Evolutionary conservation across 2,888 invertebrate species (phyloP).

Genomic region (Pheosia gnoma): DNA sequence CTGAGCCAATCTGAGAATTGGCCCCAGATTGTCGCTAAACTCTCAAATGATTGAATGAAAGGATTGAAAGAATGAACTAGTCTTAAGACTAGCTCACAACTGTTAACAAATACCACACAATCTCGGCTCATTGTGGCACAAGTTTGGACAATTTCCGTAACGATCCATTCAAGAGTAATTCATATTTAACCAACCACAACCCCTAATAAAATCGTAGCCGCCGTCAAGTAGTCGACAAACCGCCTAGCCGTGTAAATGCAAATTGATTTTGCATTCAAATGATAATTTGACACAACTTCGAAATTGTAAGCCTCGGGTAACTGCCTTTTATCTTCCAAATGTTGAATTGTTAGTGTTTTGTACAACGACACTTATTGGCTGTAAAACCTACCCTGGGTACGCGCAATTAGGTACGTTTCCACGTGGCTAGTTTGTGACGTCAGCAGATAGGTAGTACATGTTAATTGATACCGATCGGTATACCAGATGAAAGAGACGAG

Average conservation of each 20-base stretch:
- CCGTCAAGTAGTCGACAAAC: conserved; percentile 56
- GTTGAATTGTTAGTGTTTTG: conserved; percentile 43
- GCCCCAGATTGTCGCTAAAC: too few species aligned
- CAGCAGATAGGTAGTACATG: background rate
- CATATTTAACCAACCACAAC: conserved; percentile 47
- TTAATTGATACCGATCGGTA: background rate
- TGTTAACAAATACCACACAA: background rate
- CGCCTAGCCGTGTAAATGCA: conserved; percentile 60
- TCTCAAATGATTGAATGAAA: too few species aligned
- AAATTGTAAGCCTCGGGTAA: conserved; percentile 55
- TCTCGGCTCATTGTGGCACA: background rate
- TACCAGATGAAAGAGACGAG: too few species aligned
- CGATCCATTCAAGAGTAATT: conserved; percentile 44
- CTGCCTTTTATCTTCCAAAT: conserved; percentile 47
- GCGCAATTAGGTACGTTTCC: background rate
- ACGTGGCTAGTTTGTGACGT: background rate
- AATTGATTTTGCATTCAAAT: conserved; percentile 77
- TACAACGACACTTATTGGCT: conserved; percentile 8
- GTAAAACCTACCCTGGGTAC: background rate
- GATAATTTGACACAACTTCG: conserved; percentile 64
- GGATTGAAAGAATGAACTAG: too few species aligned
- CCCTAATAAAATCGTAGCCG: conserved; percentile 58
- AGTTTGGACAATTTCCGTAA: conserved; percentile 40
- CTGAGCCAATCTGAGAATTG: too few species aligned
- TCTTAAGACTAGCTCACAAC: too few species aligned